phyloP scores from a whole-genome alignment of 2,113 vertebrate genomes.

The Quiscalus mexicanus region DNA sequence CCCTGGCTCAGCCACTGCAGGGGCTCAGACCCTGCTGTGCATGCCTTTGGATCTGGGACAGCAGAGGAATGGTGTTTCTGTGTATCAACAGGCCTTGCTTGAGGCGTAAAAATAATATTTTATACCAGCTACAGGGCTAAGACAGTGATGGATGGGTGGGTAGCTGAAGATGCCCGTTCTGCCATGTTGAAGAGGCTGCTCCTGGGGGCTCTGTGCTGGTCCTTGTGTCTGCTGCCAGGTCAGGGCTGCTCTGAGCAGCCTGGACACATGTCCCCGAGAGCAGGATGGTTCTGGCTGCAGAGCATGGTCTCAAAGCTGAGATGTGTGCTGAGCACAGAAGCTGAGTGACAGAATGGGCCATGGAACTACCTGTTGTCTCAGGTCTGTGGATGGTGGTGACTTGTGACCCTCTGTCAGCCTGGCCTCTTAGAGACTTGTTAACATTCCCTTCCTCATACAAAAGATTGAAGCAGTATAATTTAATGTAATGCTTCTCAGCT shows the following conservation, averaged over 20 bases:
- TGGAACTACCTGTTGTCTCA: background rate
- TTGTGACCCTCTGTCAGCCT: background rate
- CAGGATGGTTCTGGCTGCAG: background rate
- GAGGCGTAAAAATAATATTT: background rate
- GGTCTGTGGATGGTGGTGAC: background rate
- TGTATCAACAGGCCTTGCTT: background rate
- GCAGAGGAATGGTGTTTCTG: background rate
- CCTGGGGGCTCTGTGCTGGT: background rate
- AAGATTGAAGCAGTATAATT: background rate
- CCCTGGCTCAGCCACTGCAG: background rate
- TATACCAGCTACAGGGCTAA: background rate
- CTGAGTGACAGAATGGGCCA: background rate
- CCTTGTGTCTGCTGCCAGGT: background rate
- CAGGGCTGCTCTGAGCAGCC: background rate
- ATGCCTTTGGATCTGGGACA: background rate
- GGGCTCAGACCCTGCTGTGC: background rate
- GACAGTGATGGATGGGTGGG: background rate
- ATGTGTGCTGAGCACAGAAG: no score
- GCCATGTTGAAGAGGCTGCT: background rate
- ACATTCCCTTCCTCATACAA: background rate
- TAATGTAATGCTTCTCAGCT: background rate
- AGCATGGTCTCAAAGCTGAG: background rate
- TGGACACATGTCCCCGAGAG: rapidly evolving
- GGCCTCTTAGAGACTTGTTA: background rate
- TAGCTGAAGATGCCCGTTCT: background rate